Evolutionary conservation across 2,797 vertebrate species (phyloP).

Genomic region (Xenopus petersii): DNA sequence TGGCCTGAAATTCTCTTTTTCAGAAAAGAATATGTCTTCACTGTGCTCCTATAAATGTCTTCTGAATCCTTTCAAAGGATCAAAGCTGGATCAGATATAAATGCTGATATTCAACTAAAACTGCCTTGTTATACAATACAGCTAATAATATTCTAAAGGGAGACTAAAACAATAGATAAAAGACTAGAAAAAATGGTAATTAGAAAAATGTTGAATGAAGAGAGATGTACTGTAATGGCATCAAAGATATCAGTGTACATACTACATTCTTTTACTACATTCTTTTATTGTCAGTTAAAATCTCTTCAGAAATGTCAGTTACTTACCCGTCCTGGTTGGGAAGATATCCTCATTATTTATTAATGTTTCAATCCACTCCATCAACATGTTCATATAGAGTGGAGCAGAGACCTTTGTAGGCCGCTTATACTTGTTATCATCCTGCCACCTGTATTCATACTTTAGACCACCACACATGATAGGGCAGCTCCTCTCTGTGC

Average conservation of each 20-base stretch:
- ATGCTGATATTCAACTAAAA: no score
- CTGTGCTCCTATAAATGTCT: neutral
- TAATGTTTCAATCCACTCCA: slow-evolving; percentile 97
- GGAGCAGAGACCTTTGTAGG: slow-evolving; percentile 92
- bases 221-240: no score
- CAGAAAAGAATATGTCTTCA: neutral
- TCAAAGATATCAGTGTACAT: no score
- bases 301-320: neutral
- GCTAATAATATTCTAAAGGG: no score
- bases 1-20: slow-evolving; percentile 7
- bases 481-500: slow-evolving; percentile 87
- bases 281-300: no score
- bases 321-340: slow-evolving; percentile 83
- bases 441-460: slow-evolving; percentile 98
- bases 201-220: no score
- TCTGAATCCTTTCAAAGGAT: neutral
- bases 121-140: no score
- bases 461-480: slow-evolving; percentile 93
- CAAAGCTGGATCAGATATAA: no score
- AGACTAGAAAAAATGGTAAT: no score
- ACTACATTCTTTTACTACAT: no score
- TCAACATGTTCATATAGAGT: slow-evolving; percentile 92
- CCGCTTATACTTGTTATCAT: slow-evolving; percentile 86
- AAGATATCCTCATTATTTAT: slow-evolving; percentile 97
- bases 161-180: no score